Evolutionary conservation across 1,140 invertebrate species (phyloP), one percentile per base, ranked within the genome.

Genomic region (Patella vulgata): DNA sequence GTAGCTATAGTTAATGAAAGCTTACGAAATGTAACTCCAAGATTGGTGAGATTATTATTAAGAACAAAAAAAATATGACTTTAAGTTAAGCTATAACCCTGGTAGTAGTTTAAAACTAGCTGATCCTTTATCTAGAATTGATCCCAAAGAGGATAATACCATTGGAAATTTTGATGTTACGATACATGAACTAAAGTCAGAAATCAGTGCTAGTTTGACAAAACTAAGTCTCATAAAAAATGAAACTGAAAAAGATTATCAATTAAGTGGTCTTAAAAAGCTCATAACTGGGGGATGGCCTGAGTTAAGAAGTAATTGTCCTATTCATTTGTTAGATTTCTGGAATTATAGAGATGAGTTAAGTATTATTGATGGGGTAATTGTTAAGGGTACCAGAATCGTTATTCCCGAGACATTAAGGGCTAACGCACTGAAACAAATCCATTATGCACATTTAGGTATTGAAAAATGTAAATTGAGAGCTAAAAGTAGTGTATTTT

Each of bases 21-120:
- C 17, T 65, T 87, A 31, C 63, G 76, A 25, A 73, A 79, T 59
- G 73, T 76, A 39, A 78, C 83, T 27, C 61, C 74, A 12, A 55
- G 85, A 57, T 63, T 88, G 31, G 78, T 86, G 70, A 50, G 80
- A 19, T 84, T 86, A 79, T 39, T 85, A n/a, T 56, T 87, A 5
- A 71, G 71, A 53, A 33, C 68, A 87, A n/a, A 78, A 82, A 51
- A 44, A 70, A 63, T 87, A 83, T 76, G 74, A 85, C 64, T 75
- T 86, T 28, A 63, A 73, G 28, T 61, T 88, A 0, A 36, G 50
- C 21, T 87, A 84, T 58, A 63, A 69, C 17, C 28, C 77, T 44
- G 73, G 69, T 2, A 73, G 74, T 75, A 82, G 47, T 83, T 87
- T 74, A 78, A 78, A 17, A 75, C 84, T 65, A 81, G 83, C 59